Evolutionary conservation across 2,888 invertebrate species (phyloP).

Genomic region (Aradus depressus): DNA sequence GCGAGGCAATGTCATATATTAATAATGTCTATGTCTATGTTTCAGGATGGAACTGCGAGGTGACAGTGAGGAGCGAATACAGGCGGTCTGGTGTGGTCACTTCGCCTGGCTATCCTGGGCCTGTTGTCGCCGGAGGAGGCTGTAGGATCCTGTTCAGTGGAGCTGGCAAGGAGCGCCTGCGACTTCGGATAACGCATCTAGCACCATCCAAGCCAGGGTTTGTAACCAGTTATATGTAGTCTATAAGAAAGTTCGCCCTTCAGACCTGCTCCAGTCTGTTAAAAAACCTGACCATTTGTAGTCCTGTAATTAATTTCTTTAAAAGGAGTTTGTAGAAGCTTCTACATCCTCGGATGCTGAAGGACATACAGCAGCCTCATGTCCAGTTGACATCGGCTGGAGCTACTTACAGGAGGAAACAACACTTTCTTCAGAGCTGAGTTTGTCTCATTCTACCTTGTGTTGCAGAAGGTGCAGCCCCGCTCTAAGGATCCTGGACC

Average conservation of each 20-base stretch:
- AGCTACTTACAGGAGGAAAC: constrained; percentile 70
- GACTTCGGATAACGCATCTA: constrained; percentile 74
- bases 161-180: constrained; percentile 69
- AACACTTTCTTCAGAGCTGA: constrained; percentile 78
- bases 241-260: no score
- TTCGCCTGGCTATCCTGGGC: constrained; percentile 68
- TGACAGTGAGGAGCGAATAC: constrained; percentile 62
- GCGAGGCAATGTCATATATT: no score
- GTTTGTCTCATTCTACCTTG: constrained; percentile 75
- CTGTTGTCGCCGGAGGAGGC: constrained; percentile 61
- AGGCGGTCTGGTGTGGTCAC: constrained; percentile 62
- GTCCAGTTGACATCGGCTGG: constrained; percentile 79
- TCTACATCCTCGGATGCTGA: no score
- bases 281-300: no score
- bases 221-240: no score
- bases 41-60: constrained; percentile 66
- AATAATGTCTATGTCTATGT: constrained; percentile 32
- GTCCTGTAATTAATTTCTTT: no score
- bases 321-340: no score
- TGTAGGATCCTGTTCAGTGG: constrained; percentile 88
- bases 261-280: no score
- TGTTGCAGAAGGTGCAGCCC: no score
- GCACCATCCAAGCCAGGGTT: no score
- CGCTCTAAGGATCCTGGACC: no score
- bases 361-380: no score